These are phyloP conservation scores for Cryptomyrus ogoouensis DNA, from an alignment of 2,113 vertebrate genomes.

Conservation along the genomic window DNA sequence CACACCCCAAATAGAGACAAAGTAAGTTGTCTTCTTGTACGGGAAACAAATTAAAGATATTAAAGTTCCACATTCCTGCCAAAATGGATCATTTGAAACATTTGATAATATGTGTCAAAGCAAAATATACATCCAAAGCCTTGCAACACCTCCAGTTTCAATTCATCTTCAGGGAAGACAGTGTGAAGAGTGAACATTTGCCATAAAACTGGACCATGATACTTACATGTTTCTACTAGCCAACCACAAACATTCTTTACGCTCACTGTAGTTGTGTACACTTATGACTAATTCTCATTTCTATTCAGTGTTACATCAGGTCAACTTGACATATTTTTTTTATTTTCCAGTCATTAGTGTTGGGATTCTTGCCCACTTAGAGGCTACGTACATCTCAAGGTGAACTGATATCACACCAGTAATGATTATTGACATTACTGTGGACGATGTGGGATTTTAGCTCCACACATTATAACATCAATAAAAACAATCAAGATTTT, in stretches of 20 bases:
- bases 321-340: slow-evolving; percentile 5
- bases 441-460: not conserved
- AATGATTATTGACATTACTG: not conserved
- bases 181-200: not conserved
- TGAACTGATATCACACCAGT: not conserved
- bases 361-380: not conserved
- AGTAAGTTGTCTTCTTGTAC: not conserved
- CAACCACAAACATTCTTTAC: not conserved
- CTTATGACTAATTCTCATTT: not conserved
- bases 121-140: not conserved
- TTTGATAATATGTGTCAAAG: not conserved
- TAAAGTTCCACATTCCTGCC: not conserved
- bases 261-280: not conserved
- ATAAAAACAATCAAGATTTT: not conserved
- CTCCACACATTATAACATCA: slow-evolving; percentile 1
- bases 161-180: not conserved
- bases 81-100: not conserved
- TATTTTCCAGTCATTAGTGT: slow-evolving; percentile 1
- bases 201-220: not conserved
- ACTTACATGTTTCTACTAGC: not conserved
- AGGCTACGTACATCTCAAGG: not conserved
- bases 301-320: not conserved
- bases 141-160: not conserved
- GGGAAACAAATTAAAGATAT: not conserved
- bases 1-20: not conserved